Evolutionary conservation across 2,888 invertebrate species (phyloP).

Genomic region (Drosophila ustulata): DNA sequence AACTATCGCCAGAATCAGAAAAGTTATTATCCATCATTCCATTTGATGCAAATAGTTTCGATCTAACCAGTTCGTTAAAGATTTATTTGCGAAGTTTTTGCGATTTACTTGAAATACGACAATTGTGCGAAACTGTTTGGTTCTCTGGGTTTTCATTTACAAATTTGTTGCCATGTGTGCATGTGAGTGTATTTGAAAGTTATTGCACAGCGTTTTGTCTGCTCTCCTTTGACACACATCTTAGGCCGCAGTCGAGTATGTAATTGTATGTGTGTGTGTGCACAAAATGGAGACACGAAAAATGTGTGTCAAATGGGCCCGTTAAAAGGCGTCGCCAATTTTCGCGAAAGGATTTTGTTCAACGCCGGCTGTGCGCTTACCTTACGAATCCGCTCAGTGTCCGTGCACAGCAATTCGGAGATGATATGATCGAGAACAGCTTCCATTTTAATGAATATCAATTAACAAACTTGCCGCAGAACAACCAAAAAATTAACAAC

Average conservation of each 20-base stretch:
- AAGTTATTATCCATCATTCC: no score
- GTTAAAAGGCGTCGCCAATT: constrained; percentile 29
- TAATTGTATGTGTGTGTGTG: constrained; percentile 4
- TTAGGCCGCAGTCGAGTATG: neutral
- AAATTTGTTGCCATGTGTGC: no score
- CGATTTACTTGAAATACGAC: no score
- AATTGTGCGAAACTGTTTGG: no score
- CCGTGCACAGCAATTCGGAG: constrained; percentile 87
- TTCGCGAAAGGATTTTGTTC: constrained; percentile 1
- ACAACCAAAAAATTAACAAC: constrained; percentile 23
- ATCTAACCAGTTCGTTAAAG: no score
- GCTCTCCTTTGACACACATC: constrained; percentile 2
- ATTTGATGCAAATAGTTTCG: no score
- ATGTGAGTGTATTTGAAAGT: neutral
- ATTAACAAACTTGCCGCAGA: constrained; percentile 1
- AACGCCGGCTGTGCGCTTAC: constrained; percentile 83
- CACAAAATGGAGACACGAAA: constrained; percentile 18
- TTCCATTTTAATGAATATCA: constrained; percentile 52
- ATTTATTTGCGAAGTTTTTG: no score
- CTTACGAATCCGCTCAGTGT: constrained; percentile 87
- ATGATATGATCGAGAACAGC: constrained; percentile 87
- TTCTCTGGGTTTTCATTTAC: no score
- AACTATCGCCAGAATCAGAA: no score
- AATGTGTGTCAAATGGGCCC: constrained; percentile 21
- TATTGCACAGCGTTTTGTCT: neutral